phyloP scores from a whole-genome alignment of 2,113 vertebrate genomes.

The Pterocles gutturalis region DNA sequence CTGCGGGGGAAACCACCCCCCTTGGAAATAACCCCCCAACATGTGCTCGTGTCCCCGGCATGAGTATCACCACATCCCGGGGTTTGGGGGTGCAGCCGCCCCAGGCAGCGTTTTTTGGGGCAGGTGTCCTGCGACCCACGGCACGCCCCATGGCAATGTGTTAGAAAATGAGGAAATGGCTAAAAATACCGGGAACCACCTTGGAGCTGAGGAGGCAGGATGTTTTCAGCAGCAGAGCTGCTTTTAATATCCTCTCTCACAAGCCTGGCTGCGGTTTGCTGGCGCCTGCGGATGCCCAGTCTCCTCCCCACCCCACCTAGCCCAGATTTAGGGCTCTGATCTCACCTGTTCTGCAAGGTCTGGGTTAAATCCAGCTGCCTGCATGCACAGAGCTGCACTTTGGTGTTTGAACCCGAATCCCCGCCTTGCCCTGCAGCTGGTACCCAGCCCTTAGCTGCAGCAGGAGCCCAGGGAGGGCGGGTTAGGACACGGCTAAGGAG shows the following conservation, averaged over 20 bases:
- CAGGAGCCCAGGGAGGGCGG: background rate
- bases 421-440: background rate
- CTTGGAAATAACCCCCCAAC: fast-evolving
- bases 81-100: background rate
- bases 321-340: background rate
- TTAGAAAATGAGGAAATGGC: background rate
- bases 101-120: background rate
- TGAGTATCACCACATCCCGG: no score
- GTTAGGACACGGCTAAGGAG: background rate
- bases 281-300: background rate
- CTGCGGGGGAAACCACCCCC: background rate
- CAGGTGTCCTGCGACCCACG: background rate
- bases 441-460: background rate
- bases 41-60: no score
- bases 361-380: background rate
- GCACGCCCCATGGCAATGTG: fast-evolving
- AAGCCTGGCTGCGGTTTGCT: background rate
- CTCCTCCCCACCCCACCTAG: background rate
- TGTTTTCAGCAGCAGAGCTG: background rate
- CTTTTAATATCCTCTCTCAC: background rate
- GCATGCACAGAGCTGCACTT: background rate
- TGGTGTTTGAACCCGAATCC: background rate
- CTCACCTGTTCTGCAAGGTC: background rate
- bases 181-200: background rate
- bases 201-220: background rate